Percentiles rank a stretch among this genome's conserved stretches.
These are phyloP conservation scores for Heliconius hortense DNA, from an alignment of 2,888 invertebrate species.

Conservation along the genomic window DNA sequence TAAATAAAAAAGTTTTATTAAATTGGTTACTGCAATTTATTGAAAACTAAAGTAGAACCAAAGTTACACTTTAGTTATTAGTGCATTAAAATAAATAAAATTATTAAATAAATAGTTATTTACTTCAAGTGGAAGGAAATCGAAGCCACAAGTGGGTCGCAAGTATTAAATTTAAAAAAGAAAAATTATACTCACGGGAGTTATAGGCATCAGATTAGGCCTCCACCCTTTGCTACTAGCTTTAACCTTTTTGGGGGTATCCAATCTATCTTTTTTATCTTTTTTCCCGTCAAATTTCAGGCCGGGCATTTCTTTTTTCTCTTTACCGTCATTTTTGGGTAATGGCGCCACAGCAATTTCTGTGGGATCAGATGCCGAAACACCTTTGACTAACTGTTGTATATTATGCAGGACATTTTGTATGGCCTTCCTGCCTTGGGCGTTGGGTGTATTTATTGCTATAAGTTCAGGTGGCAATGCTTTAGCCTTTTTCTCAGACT, in stretches of 20 bases:
- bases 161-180: neutral
- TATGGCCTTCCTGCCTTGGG: constrained; percentile 71
- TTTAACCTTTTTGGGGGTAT: constrained; percentile 69
- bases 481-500: constrained; percentile 60
- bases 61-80: no score
- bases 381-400: constrained; percentile 75
- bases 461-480: constrained; percentile 82
- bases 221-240: constrained; percentile 86
- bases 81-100: no score
- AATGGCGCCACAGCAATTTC: constrained; percentile 70
- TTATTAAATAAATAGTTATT: no score
- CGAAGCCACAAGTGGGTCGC: no score
- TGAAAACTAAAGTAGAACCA: no score
- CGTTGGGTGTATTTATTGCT: constrained; percentile 79
- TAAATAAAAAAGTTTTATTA: no score
- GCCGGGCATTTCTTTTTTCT: constrained; percentile 53
- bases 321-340: constrained; percentile 58
- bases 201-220: constrained; percentile 87
- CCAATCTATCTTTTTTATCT: constrained; percentile 53
- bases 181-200: constrained; percentile 56
- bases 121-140: no score
- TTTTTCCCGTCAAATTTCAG: constrained; percentile 66
- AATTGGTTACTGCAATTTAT: no score
- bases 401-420: constrained; percentile 77
- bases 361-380: constrained; percentile 72